phyloP scores from a whole-genome alignment of 2,797 vertebrate genomes.

The Protosalanx chinensis region DNA sequence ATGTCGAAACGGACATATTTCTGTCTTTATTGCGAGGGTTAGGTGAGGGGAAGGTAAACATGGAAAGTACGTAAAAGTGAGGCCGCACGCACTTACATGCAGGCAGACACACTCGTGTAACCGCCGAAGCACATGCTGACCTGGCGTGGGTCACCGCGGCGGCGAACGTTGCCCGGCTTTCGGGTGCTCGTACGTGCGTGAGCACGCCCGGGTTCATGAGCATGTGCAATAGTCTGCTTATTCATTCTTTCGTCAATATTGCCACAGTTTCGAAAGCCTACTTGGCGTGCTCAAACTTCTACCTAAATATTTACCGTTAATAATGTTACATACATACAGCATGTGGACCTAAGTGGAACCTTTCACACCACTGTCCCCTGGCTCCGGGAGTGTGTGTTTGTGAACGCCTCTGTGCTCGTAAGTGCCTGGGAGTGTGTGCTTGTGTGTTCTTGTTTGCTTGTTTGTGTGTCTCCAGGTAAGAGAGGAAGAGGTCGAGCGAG shows the following conservation, averaged over 20 bases:
- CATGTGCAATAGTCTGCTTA: conserved; percentile 39
- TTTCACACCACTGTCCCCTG: conserved; percentile 51
- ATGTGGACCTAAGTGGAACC: conserved; percentile 49
- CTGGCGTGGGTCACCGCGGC: no score
- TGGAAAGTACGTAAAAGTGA: no score
- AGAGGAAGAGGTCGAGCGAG: no score
- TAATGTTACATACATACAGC: conserved; percentile 51
- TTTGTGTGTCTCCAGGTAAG: neutral
- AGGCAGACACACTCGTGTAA: neutral
- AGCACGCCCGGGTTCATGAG: conserved; percentile 32
- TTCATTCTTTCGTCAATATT: conserved; percentile 56
- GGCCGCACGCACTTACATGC: no score
- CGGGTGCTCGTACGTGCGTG: conserved; percentile 25
- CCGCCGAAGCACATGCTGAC: neutral
- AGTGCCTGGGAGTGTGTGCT: conserved; percentile 33
- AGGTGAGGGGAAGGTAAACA: no score
- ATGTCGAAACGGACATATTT: neutral
- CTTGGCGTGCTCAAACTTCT: conserved; percentile 48
- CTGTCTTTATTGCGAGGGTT: no score
- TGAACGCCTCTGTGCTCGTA: conserved; percentile 45
- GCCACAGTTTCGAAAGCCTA: conserved; percentile 49
- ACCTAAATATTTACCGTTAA: conserved; percentile 70
- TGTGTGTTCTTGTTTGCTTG: conserved; percentile 16
- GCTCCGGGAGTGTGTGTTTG: conserved; percentile 22
- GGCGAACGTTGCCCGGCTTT: conserved; percentile 26